These are phyloP conservation scores for Aphodius sticticus DNA, from an alignment of 2,888 invertebrate species.

Conservation along the genomic window DNA sequence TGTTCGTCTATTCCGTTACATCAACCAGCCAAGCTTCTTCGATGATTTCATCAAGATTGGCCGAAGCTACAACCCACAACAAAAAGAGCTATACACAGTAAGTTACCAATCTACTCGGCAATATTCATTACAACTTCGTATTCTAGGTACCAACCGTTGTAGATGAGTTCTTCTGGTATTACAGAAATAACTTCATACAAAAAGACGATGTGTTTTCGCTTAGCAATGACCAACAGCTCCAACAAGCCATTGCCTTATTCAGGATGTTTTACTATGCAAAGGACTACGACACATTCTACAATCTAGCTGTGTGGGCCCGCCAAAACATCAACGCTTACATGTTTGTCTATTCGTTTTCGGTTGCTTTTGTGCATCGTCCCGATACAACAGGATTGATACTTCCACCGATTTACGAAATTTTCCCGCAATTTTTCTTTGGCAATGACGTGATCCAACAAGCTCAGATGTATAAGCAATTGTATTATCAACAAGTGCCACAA, in stretches of 20 bases:
- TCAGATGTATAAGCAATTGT: slow-evolving; percentile 67
- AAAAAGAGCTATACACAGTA: not conserved
- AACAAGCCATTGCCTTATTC: slow-evolving; percentile 70
- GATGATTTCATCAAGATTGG: slow-evolving; percentile 66
- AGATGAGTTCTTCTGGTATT: slow-evolving; percentile 64
- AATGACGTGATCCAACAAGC: slow-evolving; percentile 72
- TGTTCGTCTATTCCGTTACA: slow-evolving; percentile 67
- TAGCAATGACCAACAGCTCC: slow-evolving; percentile 66
- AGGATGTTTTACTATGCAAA: slow-evolving; percentile 74
- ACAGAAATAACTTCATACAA: slow-evolving; percentile 66
- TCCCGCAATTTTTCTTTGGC: slow-evolving; percentile 76
- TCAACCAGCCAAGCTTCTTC: slow-evolving; percentile 68
- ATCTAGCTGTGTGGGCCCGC: slow-evolving; percentile 74
- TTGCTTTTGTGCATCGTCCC: slow-evolving; percentile 70
- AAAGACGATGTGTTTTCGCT: slow-evolving; percentile 69
- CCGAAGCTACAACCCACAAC: slow-evolving; percentile 55
- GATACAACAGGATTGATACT: slow-evolving; percentile 72
- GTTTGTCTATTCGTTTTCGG: slow-evolving; percentile 70
- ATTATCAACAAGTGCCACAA: not conserved
- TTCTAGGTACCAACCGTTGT: slow-evolving; percentile 50
- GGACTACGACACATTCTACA: slow-evolving; percentile 74
- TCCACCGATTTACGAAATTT: slow-evolving; percentile 78
- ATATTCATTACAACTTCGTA: not conserved
- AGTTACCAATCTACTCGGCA: not conserved
- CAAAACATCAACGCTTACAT: slow-evolving; percentile 73